Evolutionary conservation across 2,888 invertebrate genomes (phyloP).

Genomic region (Agonopterix heracliana): DNA sequence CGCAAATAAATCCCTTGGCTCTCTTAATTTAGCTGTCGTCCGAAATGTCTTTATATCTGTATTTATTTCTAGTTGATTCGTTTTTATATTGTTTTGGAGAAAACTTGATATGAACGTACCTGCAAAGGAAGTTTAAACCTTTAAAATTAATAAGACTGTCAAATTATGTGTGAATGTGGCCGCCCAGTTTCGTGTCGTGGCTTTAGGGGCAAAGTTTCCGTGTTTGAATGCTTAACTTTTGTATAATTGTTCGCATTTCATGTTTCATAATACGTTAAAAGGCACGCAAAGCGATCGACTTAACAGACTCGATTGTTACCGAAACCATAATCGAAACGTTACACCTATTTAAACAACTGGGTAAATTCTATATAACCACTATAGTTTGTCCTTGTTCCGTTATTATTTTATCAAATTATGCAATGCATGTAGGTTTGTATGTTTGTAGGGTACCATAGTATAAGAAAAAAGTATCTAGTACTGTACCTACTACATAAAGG

Average conservation of each 20-base stretch:
- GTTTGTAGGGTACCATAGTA: too few species aligned
- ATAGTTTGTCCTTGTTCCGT: too few species aligned
- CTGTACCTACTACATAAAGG: too few species aligned
- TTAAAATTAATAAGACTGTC: not conserved
- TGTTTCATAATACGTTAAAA: constrained; percentile 25
- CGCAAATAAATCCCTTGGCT: constrained; percentile 83
- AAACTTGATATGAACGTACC: constrained; percentile 80
- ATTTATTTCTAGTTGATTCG: constrained; percentile 81
- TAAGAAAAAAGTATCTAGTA: too few species aligned
- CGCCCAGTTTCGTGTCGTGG: constrained; percentile 3
- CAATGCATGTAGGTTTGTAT: too few species aligned
- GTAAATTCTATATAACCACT: too few species aligned
- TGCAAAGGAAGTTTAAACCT: constrained; percentile 22
- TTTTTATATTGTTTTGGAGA: constrained; percentile 79
- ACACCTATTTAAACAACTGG: not conserved
- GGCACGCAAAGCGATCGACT: constrained; percentile 25
- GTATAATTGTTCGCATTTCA: constrained; percentile 16
- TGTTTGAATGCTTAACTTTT: constrained; percentile 8
- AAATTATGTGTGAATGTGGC: not conserved
- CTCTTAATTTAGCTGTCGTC: constrained; percentile 79
- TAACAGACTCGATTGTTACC: constrained; percentile 3
- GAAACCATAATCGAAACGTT: constrained; percentile 2
- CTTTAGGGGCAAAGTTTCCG: constrained; percentile 4
- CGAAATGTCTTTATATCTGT: constrained; percentile 79
- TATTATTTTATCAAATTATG: too few species aligned